Base-by-base conservation (phyloP, 2,797 vertebrate species). In the Manis pentadactyla region DNA sequence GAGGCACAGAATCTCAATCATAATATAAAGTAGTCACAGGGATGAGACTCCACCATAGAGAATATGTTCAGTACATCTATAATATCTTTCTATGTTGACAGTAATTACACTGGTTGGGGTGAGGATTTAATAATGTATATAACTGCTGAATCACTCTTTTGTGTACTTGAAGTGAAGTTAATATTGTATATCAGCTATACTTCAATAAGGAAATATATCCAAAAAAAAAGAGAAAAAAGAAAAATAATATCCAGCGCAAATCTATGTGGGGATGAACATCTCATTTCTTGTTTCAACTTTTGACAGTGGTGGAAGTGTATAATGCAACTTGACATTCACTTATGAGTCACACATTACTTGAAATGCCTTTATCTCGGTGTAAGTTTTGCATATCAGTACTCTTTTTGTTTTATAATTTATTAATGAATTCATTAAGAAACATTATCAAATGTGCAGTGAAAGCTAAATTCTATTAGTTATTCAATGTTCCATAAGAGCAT, bases 391-490 rank as follows among this genome's bases (percentile, higher is more conserved):
- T 77, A 0, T 91, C 91, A 87, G 13, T 74, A 46, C 19, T 59
- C 66, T 61, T 27, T 61, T 69, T 77, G 57, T 39, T 53, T 61
- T 69, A 4, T 42, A 69, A 66, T 75, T 82, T 94, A 5, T 77
- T 69, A 75, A 91, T 66, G 21, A 82, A 51, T 61, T 93, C 23
- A 81, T 59, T 79, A 86, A 74, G 69, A 93, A 57, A 73, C 64
- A 68, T 66, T 75, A 53, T 78, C 18, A 75, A 87, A 27, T 59
- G 49, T 74, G 14, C 21, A 90, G 59, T 37, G 81, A 86, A 83
- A 88, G 17, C n/a, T 37, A 84, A 78, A 61, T 84, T 89, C 25
- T 31, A 83, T 74, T 74, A 74, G 42, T 9, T 42, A 49, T 49
- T 74, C 71, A 11, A 27, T 31, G 27, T 74, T 74, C 27, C 49